Conservation (phyloP, 2,113 vertebrate species). For the Pandion haliaetus region DNA sequence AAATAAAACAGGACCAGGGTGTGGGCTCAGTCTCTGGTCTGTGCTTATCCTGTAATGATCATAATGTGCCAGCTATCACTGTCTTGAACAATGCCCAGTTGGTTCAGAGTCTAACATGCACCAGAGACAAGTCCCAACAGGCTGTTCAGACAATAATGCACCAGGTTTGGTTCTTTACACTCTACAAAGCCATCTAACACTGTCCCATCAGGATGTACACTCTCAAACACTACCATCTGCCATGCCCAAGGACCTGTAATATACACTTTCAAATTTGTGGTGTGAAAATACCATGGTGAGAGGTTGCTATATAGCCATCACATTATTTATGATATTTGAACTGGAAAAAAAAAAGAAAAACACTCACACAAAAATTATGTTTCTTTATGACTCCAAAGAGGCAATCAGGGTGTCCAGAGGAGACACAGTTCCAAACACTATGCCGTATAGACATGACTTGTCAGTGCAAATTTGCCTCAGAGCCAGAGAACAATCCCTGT, state of each 20-base stretch:
- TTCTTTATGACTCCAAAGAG: not conserved
- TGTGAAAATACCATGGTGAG: not conserved
- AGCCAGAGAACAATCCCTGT: not conserved
- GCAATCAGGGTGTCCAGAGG: not conserved
- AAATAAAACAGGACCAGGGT: not conserved
- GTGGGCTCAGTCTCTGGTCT: not conserved
- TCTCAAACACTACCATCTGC: not conserved
- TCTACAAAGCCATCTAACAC: not conserved
- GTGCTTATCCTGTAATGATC: not conserved
- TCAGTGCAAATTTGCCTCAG: not conserved
- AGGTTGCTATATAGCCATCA: not conserved
- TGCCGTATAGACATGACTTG: not conserved
- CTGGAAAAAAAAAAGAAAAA: too few species aligned
- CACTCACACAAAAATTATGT: rapidly evolving
- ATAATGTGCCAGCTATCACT: not conserved
- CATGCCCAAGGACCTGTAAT: not conserved
- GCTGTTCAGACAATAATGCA: rapidly evolving
- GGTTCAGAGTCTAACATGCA: not conserved
- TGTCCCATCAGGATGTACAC: not conserved
- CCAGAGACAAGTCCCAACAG: not conserved
- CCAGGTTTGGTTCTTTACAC: not conserved
- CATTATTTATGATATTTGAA: not conserved
- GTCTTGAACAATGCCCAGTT: not conserved
- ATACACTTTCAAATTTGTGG: not conserved
- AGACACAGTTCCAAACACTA: not conserved